Base-by-base conservation (phyloP, 2,113 vertebrate species). In the Merops nubicus region DNA sequence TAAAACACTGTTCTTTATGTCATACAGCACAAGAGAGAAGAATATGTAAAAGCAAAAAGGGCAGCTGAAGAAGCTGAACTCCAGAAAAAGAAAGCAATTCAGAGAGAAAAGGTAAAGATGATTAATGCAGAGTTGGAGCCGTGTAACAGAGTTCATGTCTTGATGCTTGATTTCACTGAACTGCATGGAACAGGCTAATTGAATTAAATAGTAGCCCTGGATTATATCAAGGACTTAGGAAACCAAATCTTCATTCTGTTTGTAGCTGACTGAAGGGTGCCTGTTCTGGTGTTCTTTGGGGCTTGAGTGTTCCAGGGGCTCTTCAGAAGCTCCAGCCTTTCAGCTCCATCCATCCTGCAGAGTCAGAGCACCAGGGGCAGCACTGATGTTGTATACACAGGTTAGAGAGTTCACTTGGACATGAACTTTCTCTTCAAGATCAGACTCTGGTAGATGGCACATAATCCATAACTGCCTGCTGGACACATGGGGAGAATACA, bases 101-200 rank as follows among this genome's bases (percentile, higher is more conserved):
- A 99, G 93, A 98, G 99, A 96, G 96, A 98, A 92, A 99, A 99
- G 98, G 99, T 99, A 96, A 96, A 43, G 8, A 8, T 42, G 2
- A 5, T 85, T 76, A 56, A 43, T 76, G 29, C 8, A 28, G 15
- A 48, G 8, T 43, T 77, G n/a, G 33, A 85, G 22, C 15, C 22
- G 9, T 67, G 7, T 29, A 53, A 22, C 7, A 57, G 20, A 73
- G 17, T 48, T 63, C 17, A 9, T 57, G 22, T 84, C 13, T 33
- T 67, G 50, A 33, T 67, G 42, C 15, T 56, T 84, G 42, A 50
- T 91, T 92, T 88, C 80, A 17, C 25, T 86, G 29, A 50, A 47
- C 21, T 38, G 25, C 11, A 1, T 33, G 42, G 15, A 86, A 19
- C 6, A 68, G 57, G 6, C 25, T 47, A 48, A 65, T 50, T 50